Evolutionary conservation across 2,113 vertebrate species (phyloP).

Genomic region (Corvus moneduloides): DNA sequence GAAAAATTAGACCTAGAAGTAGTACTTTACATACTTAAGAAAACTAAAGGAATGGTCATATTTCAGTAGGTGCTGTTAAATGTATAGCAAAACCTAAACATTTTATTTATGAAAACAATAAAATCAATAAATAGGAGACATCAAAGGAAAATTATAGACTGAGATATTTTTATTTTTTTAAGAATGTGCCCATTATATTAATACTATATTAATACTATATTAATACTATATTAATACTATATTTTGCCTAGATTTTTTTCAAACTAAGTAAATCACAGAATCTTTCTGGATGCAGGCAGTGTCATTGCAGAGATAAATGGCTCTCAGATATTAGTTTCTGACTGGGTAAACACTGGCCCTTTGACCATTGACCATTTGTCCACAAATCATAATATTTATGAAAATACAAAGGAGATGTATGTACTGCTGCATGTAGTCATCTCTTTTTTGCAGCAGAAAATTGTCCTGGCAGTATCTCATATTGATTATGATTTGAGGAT

Average conservation of each 20-base stretch:
- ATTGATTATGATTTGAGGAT: neutral
- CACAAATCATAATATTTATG: neutral
- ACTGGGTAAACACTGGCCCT: neutral
- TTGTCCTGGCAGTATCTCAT: neutral
- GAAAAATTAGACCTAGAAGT: neutral
- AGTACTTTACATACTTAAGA: neutral
- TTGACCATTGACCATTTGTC: neutral
- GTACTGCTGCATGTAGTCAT: neutral
- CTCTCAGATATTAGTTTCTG: neutral
- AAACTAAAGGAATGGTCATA: neutral
- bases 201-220: neutral
- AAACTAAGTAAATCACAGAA: neutral
- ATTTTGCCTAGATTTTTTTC: neutral
- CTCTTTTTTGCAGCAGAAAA: neutral
- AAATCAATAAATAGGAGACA: neutral
- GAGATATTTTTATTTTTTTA: constrained; percentile 12
- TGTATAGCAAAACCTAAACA: neutral
- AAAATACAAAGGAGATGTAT: neutral
- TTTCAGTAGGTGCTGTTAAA: neutral
- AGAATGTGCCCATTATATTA: neutral
- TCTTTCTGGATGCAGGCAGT: neutral
- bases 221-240: neutral
- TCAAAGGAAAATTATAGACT: neutral
- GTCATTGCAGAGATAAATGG: neutral
- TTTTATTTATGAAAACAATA: neutral